Evolutionary conservation across 2,113 vertebrate genomes (phyloP).

Genomic region (Amphiprion percula): DNA sequence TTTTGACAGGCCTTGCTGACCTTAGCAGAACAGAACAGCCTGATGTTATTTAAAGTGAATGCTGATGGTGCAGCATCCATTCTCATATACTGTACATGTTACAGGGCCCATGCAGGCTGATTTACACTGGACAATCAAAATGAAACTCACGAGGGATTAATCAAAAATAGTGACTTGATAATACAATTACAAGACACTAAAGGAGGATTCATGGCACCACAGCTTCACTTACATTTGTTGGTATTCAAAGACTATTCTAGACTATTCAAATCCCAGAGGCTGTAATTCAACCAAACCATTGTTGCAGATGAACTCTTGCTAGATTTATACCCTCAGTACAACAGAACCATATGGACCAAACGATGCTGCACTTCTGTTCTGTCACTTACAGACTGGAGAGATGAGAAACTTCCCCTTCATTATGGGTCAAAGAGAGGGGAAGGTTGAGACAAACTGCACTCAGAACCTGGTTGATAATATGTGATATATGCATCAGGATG

Average conservation of each 20-base stretch:
- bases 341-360: slow-evolving; percentile 53
- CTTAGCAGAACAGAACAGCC: too few species aligned
- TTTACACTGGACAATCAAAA: not conserved
- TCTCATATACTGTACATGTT: not conserved
- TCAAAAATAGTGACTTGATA: slow-evolving; percentile 13
- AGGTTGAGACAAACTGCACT: slow-evolving; percentile 12
- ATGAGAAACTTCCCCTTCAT: slow-evolving; percentile 11
- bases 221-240: slow-evolving; percentile 27
- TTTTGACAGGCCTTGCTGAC: too few species aligned
- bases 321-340: slow-evolving; percentile 40
- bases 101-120: not conserved
- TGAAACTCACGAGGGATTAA: not conserved
- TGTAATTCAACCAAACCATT: slow-evolving; percentile 43
- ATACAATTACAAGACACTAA: slow-evolving; percentile 7
- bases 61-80: too few species aligned
- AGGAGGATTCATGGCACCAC: not conserved
- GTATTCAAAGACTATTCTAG: slow-evolving; percentile 29
- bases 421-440: slow-evolving; percentile 21
- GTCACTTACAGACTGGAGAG: slow-evolving; percentile 19
- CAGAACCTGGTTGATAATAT: not conserved
- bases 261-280: slow-evolving; percentile 32
- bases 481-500: not conserved
- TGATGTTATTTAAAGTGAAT: too few species aligned
- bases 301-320: slow-evolving; percentile 19
- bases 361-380: slow-evolving; percentile 26